phyloP scores from a whole-genome alignment of 2,888 invertebrate species.

The Operophtera brumata region DNA sequence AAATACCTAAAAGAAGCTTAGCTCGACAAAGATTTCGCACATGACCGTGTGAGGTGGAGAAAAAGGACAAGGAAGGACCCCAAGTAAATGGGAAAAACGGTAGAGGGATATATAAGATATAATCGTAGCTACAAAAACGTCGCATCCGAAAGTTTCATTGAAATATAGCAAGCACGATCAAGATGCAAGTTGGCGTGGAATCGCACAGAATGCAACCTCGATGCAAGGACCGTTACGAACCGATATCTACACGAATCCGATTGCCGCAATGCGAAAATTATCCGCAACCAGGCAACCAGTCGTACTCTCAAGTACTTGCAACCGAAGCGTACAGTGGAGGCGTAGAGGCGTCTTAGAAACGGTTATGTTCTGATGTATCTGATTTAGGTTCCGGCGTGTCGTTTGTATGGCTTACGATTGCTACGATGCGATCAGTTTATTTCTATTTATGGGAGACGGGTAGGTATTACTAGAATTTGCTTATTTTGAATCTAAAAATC shows the following conservation, averaged over 20 bases:
- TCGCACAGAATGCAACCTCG: conserved; percentile 65
- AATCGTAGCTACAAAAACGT: conserved; percentile 19
- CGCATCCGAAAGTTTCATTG: conserved; percentile 43
- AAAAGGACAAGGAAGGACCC: too few relatives aligned
- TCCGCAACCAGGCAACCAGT: conserved; percentile 47
- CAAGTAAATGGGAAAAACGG: too few relatives aligned
- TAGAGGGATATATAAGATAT: too few relatives aligned
- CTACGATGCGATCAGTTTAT: conserved; percentile 65
- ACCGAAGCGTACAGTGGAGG: conserved; percentile 58
- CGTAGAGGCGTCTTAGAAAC: conserved; percentile 69
- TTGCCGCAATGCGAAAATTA: conserved; percentile 76
- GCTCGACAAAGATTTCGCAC: too few relatives aligned
- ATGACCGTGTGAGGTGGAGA: too few relatives aligned
- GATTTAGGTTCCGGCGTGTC: conserved; percentile 70
- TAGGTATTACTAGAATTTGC: conserved; percentile 44
- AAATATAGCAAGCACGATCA: conserved; percentile 54
- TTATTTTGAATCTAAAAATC: conserved; percentile 7
- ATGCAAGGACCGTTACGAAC: conserved; percentile 70
- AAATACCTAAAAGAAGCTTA: too few relatives aligned
- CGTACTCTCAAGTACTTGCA: conserved; percentile 37
- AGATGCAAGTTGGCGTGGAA: conserved; percentile 57
- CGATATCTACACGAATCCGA: conserved; percentile 69
- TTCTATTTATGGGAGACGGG: conserved; percentile 56
- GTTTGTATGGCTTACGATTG: conserved; percentile 64
- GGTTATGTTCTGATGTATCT: conserved; percentile 75